phyloP scores from a whole-genome alignment of 2,113 vertebrate genomes.

The Engystomops pustulosus region DNA sequence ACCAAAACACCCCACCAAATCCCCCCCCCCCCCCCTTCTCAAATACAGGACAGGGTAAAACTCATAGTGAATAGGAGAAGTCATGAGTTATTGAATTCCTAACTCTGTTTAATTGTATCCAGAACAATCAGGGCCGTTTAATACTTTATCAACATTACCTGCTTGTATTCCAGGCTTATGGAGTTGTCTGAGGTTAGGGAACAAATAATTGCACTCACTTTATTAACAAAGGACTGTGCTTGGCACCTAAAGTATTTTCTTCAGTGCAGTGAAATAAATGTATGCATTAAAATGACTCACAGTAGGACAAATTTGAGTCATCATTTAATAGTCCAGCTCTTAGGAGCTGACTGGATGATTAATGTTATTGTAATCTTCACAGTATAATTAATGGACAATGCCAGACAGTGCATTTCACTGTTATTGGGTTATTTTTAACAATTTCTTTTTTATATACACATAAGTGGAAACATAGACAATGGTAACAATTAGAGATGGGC shows the following conservation, averaged over 20 bases:
- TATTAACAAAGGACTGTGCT: slow-evolving; percentile 13
- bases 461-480: not conserved
- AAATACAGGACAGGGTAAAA: not conserved
- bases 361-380: not conserved
- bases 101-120: slow-evolving; percentile 17
- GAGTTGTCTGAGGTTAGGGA: not conserved
- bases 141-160: not conserved
- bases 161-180: not conserved
- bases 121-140: slow-evolving; percentile 3
- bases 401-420: not conserved
- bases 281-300: slow-evolving; percentile 24
- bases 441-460: not conserved
- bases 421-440: not conserved
- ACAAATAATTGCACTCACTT: slow-evolving; percentile 28
- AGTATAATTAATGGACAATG: not conserved
- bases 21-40: too few species aligned
- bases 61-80: not conserved
- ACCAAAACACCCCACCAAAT: too few species aligned
- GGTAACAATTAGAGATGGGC: too few species aligned
- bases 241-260: slow-evolving; percentile 17
- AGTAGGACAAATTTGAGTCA: slow-evolving; percentile 24
- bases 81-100: not conserved
- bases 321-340: not conserved
- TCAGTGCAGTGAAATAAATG: slow-evolving; percentile 31
- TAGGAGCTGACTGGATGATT: not conserved